Conservation (phyloP, 1,140 invertebrate species). For the Brachionus angularis region DNA sequence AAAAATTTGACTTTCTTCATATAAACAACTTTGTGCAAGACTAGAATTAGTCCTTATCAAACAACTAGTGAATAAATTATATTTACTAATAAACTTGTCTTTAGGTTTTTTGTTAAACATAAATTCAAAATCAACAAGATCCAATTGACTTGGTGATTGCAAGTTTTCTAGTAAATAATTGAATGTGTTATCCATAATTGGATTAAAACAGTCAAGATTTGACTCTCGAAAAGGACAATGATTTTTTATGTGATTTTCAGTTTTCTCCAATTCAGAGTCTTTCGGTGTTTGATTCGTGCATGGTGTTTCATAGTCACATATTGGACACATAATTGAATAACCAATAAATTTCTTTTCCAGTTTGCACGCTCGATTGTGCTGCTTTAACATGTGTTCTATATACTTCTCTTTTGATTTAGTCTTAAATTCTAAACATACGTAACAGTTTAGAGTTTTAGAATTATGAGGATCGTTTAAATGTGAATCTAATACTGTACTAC, state of each 20-base stretch:
- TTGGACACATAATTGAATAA: background rate
- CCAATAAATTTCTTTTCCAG: constrained; percentile 16
- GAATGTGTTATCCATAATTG: background rate
- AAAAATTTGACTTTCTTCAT: background rate
- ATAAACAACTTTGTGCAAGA: background rate
- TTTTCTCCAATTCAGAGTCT: background rate
- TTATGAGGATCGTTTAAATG: constrained; percentile 32
- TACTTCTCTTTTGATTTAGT: constrained; percentile 7
- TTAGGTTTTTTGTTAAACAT: background rate
- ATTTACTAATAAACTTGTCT: background rate
- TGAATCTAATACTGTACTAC: constrained; percentile 7
- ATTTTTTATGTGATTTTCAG: background rate
- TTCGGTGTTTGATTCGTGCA: background rate
- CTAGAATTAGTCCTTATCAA: constrained; percentile 2
- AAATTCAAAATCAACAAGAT: constrained; percentile 22
- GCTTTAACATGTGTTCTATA: background rate
- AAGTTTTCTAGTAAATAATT: constrained; percentile 1
- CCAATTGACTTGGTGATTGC: background rate
- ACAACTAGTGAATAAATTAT: background rate
- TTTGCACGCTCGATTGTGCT: background rate
- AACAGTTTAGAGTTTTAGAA: background rate
- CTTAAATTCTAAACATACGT: constrained; percentile 24
- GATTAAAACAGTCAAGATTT: background rate
- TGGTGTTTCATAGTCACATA: constrained; percentile 18
- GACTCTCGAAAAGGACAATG: background rate